phyloP scores from a whole-genome alignment of 2,113 vertebrate genomes.

The Chionis minor region DNA sequence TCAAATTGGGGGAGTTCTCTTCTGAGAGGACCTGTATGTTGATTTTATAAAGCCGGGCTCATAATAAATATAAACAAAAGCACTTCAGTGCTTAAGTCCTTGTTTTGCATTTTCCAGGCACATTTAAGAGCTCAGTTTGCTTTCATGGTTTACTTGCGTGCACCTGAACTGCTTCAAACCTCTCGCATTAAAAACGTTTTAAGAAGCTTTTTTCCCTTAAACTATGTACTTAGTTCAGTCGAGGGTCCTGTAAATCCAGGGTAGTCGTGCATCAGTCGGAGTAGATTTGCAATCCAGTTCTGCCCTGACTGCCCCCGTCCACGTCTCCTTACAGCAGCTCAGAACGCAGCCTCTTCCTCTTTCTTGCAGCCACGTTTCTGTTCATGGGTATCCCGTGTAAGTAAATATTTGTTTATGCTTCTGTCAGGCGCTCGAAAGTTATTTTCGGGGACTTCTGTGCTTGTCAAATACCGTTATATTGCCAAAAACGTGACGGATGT shows the following conservation, averaged over 20 bases:
- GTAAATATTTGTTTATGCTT: neutral
- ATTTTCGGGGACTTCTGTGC: neutral
- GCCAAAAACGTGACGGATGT: neutral
- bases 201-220: neutral
- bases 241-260: neutral
- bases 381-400: neutral
- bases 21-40: neutral
- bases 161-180: neutral
- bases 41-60: neutral
- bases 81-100: neutral
- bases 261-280: neutral
- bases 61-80: fast-evolving
- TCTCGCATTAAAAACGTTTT: neutral
- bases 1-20: neutral
- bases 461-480: neutral
- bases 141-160: neutral
- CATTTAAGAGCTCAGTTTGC: neutral
- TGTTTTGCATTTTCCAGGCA: neutral
- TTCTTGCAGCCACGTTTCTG: neutral
- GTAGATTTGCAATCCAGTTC: neutral
- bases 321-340: fast-evolving
- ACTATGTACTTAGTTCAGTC: neutral
- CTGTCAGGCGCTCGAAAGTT: neutral
- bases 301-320: neutral
- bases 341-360: neutral